Base-by-base conservation (phyloP, 2,797 vertebrate species). In the Myotis pilosus region DNA sequence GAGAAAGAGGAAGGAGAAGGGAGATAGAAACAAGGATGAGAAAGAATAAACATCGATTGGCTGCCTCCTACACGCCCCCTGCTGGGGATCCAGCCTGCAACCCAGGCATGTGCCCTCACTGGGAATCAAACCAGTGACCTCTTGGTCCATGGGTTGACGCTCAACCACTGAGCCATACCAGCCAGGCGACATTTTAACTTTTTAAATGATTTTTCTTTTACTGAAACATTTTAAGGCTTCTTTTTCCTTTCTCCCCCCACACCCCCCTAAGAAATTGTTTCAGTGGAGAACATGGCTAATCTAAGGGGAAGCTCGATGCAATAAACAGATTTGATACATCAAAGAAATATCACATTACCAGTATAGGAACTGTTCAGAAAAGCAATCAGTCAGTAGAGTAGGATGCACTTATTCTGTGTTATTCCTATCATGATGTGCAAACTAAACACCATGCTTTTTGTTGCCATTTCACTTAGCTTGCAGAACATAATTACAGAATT, bases 401-500 rank as follows among this genome's bases (percentile, higher is more conserved):
- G 20, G 30, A 78, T 28, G 0, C 1, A 57, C 8, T 49, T 74
- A 62, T 6, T 49, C 51, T 44, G 7, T 64, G 55, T n/a, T 30
- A 30, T 9, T 83, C 33, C 64, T 38, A 20, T 33, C 22, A 0
- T 84, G 60, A 62, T 55, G 33, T 38, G 6, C 57, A 84, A 76
- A 72, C 36, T 36, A 30, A 89, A 57, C 15, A 62, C 1, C 0
- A 1, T 16, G 62, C 19, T 79, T 82, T 53, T n/a, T 64, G 19
- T 13, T 86, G 20, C 20, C 47, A 2, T 57, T 94, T 49, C 62
- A 49, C 8, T 28, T 33, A n/a, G 57, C 51, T 90, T 89, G 23
- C 38, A 82, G 86, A 82, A 90, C 53, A 23, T 82, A 68, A 78
- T 51, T 88, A 81, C 17, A 88, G 66, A 93, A 93, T 89, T 93